phyloP scores from a whole-genome alignment of 2,113 vertebrate species.

The Physeter macrocephalus region DNA sequence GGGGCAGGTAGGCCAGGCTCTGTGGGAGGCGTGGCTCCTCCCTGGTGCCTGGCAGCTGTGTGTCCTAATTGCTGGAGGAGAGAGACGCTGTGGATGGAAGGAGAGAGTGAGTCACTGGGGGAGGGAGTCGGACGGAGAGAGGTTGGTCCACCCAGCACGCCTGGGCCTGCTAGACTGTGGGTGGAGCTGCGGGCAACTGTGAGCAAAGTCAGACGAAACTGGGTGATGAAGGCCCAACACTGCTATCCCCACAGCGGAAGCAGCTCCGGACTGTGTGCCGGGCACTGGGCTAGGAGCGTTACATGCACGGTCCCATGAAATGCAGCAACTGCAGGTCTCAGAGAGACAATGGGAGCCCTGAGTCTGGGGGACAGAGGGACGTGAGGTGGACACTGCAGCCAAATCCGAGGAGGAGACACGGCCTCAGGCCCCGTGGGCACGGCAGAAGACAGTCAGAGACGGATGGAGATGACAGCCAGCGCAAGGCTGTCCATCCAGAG shows the following conservation, averaged over 20 bases:
- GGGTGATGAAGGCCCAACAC: neutral
- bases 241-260: neutral
- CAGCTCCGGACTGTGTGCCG: neutral
- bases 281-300: fast-evolving
- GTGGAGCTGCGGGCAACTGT: slow-evolving; percentile 41
- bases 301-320: neutral
- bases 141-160: slow-evolving; percentile 39
- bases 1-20: neutral
- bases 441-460: neutral
- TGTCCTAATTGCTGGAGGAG: neutral
- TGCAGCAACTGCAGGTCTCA: neutral
- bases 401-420: neutral
- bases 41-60: slow-evolving; percentile 27
- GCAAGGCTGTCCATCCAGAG: neutral
- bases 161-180: slow-evolving; percentile 65
- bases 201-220: slow-evolving; percentile 33
- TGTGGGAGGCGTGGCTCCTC: neutral
- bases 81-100: slow-evolving; percentile 44
- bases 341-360: neutral
- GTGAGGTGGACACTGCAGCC: neutral
- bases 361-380: neutral
- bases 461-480: no score
- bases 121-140: slow-evolving; percentile 30
- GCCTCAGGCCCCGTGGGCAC: neutral
- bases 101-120: slow-evolving; percentile 61